phyloP scores from a whole-genome alignment of 2,113 vertebrate genomes.

The Tragelaphus scriptus region DNA sequence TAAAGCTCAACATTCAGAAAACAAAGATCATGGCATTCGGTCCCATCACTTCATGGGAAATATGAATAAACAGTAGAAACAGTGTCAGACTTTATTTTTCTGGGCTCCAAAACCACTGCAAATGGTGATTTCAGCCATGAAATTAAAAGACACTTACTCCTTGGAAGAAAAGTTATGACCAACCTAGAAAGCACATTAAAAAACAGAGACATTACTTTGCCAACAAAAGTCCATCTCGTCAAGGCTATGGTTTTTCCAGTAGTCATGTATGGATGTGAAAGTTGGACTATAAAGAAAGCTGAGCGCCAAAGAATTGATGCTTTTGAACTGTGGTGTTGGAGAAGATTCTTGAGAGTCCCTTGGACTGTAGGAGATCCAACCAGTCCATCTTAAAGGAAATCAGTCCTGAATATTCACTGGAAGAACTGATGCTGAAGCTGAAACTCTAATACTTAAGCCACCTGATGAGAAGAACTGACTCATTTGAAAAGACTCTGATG shows the following conservation, averaged over 20 bases:
- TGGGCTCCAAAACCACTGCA: not conserved
- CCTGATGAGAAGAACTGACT: not conserved
- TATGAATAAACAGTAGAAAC: not conserved
- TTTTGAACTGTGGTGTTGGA: not conserved
- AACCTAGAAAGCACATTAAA: not conserved
- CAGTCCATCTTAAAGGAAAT: not conserved
- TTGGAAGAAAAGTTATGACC: not conserved
- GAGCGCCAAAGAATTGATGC: not conserved
- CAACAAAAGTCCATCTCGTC: not conserved
- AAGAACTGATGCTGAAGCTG: not conserved
- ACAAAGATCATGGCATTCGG: not conserved
- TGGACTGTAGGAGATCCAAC: not conserved
- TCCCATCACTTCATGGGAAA: not conserved
- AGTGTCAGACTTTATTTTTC: not conserved
- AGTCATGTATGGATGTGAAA: not conserved
- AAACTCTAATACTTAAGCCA: not conserved
- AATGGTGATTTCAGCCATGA: not conserved
- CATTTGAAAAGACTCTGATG: not conserved
- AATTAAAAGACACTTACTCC: not conserved
- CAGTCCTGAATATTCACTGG: not conserved
- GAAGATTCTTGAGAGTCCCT: not conserved
- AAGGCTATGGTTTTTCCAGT: not conserved
- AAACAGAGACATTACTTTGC: not conserved
- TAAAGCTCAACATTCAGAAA: not conserved
- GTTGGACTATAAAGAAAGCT: not conserved